These are phyloP conservation scores for Nymphalis polychloros DNA, from an alignment of 2,888 invertebrate species.

Conservation along the genomic window DNA sequence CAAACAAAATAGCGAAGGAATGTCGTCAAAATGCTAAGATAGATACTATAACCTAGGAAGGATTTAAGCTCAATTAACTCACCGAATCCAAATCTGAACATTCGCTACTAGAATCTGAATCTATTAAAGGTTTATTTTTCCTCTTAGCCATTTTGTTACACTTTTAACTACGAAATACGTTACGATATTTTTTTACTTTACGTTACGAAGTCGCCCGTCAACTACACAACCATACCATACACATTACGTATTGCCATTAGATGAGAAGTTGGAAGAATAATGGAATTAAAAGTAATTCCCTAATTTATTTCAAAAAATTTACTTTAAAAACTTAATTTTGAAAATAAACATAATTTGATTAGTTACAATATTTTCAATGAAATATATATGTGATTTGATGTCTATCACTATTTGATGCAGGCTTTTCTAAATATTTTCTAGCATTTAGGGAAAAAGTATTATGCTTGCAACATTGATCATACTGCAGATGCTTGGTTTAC, in stretches of 20 bases:
- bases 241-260: conserved; percentile 19
- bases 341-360: too few species aligned
- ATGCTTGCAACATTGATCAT: not conserved
- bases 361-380: too few species aligned
- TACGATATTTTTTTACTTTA: conserved; percentile 40
- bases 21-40: conserved; percentile 58
- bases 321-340: too few species aligned
- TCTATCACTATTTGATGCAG: not conserved
- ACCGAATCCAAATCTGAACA: conserved; percentile 93
- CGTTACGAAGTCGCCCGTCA: conserved; percentile 47
- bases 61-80: conserved; percentile 67
- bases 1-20: conserved; percentile 65
- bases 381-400: too few species aligned
- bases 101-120: conserved; percentile 91
- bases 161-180: conserved; percentile 39
- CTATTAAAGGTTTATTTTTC: conserved; percentile 90
- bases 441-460: not conserved
- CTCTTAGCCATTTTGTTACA: conserved; percentile 87
- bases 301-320: too few species aligned
- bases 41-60: conserved; percentile 57
- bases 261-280: not conserved
- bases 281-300: too few species aligned
- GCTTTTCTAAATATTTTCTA: not conserved
- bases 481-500: conserved; percentile 8
- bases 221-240: conserved; percentile 32